Base-by-base conservation (phyloP, 2,113 vertebrate genomes). In the Synodontis membranacea region DNA sequence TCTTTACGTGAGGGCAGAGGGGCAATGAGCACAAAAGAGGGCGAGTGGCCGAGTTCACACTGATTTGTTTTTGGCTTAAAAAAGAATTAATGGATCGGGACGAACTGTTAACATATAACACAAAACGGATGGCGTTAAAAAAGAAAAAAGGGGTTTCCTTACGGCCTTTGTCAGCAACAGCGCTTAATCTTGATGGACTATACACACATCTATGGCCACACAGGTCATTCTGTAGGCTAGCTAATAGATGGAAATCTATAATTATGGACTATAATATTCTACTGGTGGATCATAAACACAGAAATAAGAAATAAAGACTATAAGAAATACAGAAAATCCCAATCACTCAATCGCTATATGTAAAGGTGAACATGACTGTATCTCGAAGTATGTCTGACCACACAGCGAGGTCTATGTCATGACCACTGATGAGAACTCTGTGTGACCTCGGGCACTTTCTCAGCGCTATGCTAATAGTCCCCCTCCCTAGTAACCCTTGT, bases 61-160 rank as follows among this genome's bases (percentile, higher is more conserved):
- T 95, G 94, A 93, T 94, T 94, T 95, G 96, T 95, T 95, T 94
- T 96, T 93, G 91, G 93, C 87, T 87, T 92, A 94, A 90, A 93
- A 96, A 95, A 91, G 93, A 95, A 96, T 87, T 83, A 87, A 87
- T 91, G 94, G 92, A 94, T 93, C 91, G 93, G 89, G 90, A 92
- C 91, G 90, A 94, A 93, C 93, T 96, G 95, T 95, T 96, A 96
- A 96, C 94, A 93, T 96, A 93, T 94, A 96, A 95, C 95, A 96
- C 95, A 96, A 96, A 98, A 96, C 91, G 94, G 95, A 96, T 94
- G 94, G 95, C 96, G 84, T 79, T 87, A 80, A 82, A 75, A 78
- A 56, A 62, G 11, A 54, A 85, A 91, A 92, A 91, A 44, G 42
- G 54, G 42, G 75, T 21, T 88, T 78, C 60, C 75, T 82, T 48